Evolutionary conservation across 2,113 vertebrate genomes (phyloP), one percentile per base, ranked within the genome.

Genomic region (Myxocyprinus asiaticus): DNA sequence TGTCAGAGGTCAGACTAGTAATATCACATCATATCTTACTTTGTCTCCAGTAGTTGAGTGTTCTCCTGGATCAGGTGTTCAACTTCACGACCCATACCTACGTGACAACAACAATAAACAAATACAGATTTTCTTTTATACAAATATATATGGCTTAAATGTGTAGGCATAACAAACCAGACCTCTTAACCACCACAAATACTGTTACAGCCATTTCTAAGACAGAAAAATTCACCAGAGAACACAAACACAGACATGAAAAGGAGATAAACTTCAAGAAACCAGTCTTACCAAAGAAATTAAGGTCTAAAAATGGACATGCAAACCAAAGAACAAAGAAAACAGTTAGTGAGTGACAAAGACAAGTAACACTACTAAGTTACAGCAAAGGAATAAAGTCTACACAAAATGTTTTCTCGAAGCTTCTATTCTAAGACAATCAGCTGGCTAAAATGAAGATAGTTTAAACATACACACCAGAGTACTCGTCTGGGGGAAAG

Each of bases 51-150:
- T 48, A 99, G 94, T 85, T 99, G 97, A 17, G 96, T 91, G 85
- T 99, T 99, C 90, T 99, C 97, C 77, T 98, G 93, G 88, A 99
- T 99, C 44, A 99, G 96, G 90, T 98, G 98, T 82, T 99, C 98
- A 3, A 99, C 98, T 86, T 99, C 98, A 79, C 97, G 96, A 69
- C 98, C 98, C 97, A 99, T 98, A 89, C 98, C 98, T 99, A 73
- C 44, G 56, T 33, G 22, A 33, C 22, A 33, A 33, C 22, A 33
- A 33, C 1, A 33, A 33, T 33, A 1, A 6, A 73, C 3, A 17
- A 50, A 33, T 47, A 48, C 9, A n/a, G 63, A 51, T 58, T 33
- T 33, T 33, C 22, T 33, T 43, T 10, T 43, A 6, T 51, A 62
- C 4, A 8, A 9, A 77, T 6, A 63, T 17, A 17, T 45, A 6